Evolutionary conservation across 2,113 vertebrate genomes (phyloP), one percentile per base, ranked within the genome.

Genomic region (Sebastes fasciatus): DNA sequence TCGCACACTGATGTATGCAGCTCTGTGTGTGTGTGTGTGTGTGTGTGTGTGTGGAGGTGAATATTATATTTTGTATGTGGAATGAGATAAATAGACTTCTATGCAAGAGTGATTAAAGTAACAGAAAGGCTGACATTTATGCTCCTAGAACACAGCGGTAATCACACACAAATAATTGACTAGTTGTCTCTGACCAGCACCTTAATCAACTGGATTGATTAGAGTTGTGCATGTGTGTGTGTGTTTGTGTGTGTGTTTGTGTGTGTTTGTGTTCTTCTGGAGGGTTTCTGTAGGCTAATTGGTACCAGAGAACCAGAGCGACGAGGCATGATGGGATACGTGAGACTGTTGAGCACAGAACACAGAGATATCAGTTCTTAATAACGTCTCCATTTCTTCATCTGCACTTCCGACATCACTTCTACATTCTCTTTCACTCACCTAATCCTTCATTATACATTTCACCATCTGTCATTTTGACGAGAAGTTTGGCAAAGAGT

Each of bases 181-280:
- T 73, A 79, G 43, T 82, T 79, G 63, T 81, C 75, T 66, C 79
- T 74, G 43, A 75, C 46, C 73, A 45, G 26, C 48, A 21, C 69
- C 73, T 78, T 76, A 87, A 88, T 88, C 86, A 86, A 48, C 21
- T 46, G 67, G 51, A 89, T 72, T 86, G 79, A 88, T 89, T 86
- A 58, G 60, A 80, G 4, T 9, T 79, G 83, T 1, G 11, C 70
- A n/a, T 17, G 45, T 26, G 40, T 16, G 34, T 72, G 4, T 2
- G 14, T 10, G 1, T 2, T 10, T 10, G 1, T 72, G 4, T 2
- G 14, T 10, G 1, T 72, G 2, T 23, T 23, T 63, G 61, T 9
- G 52, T 65, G n/a, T 49, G 57, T 77, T 21, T 19, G 42, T 40
- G 43, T 19, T 23, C 5, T 23, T 66, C 34, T 51, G 23, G 55